A percentile compares a stretch with the other conserved stretches of the same genome.
These are phyloP conservation scores for Hartigia nigra DNA, from an alignment of 2,888 invertebrate species.

Conservation along the genomic window DNA sequence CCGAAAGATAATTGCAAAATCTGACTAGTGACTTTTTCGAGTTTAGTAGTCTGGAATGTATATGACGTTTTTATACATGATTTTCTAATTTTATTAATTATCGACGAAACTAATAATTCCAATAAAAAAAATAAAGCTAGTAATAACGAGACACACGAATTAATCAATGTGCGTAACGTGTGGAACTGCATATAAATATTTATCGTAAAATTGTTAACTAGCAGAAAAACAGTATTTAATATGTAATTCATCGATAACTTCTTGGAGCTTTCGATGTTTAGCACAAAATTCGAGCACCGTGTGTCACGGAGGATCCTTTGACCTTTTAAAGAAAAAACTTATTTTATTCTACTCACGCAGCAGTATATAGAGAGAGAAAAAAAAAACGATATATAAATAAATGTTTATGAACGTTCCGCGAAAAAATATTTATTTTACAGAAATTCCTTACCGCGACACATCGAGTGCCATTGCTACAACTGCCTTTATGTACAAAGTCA, in stretches of 20 bases:
- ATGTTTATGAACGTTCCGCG: background rate
- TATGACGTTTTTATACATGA: background rate
- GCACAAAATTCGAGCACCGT: background rate
- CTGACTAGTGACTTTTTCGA: background rate
- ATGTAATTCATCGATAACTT: background rate
- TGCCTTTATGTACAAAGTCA: background rate
- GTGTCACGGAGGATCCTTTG: background rate
- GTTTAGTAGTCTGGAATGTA: background rate
- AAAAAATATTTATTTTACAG: background rate
- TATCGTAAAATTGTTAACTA: background rate
- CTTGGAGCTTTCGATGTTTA: background rate
- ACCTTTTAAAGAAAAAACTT: background rate
- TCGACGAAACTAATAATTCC: background rate
- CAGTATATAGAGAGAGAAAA: too few species aligned
- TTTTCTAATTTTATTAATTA: background rate
- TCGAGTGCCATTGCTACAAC: background rate
- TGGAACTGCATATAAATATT: background rate
- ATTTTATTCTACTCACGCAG: background rate
- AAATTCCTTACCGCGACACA: background rate
- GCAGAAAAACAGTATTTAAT: background rate
- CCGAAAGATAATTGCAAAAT: background rate
- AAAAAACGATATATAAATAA: too few species aligned
- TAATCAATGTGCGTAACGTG: background rate
- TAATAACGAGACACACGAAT: background rate
- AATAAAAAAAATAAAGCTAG: too few species aligned